A percentile compares a stretch with the other conserved stretches of the same genome.
Conservation (phyloP, 2,113 vertebrate genomes). For the Mirounga angustirostris region DNA sequence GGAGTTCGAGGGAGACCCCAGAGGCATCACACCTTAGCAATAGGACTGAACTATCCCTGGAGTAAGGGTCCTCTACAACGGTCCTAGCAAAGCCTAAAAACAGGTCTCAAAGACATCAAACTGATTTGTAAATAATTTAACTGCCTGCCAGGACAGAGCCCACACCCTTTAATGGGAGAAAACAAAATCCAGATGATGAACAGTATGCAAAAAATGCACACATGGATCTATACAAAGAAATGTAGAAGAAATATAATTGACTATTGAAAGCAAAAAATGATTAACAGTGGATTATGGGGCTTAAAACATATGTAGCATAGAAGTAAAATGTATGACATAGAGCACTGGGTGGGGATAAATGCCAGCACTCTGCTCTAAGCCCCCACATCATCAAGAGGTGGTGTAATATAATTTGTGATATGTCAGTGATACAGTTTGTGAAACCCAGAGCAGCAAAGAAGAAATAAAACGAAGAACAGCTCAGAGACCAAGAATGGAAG, state of each 20-base stretch:
- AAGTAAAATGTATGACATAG: neutral
- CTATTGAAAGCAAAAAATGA: neutral
- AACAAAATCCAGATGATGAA: neutral
- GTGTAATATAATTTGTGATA: too few relatives aligned
- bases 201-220: neutral
- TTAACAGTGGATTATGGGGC: too few relatives aligned
- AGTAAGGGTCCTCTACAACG: accelerated
- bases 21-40: accelerated
- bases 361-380: neutral
- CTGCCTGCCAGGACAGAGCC: neutral
- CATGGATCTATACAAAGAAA: neutral
- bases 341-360: neutral
- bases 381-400: accelerated
- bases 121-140: neutral
- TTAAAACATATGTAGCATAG: neutral
- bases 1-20: neutral
- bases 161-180: neutral
- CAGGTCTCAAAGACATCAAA: neutral
- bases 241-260: neutral
- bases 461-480: neutral
- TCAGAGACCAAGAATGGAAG: neutral
- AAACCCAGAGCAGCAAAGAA: neutral
- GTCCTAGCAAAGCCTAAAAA: neutral
- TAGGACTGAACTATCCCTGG: too few relatives aligned
- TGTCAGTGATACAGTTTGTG: neutral